phyloP scores from a whole-genome alignment of 2,797 vertebrate genomes.

The Spea hammondii region DNA sequence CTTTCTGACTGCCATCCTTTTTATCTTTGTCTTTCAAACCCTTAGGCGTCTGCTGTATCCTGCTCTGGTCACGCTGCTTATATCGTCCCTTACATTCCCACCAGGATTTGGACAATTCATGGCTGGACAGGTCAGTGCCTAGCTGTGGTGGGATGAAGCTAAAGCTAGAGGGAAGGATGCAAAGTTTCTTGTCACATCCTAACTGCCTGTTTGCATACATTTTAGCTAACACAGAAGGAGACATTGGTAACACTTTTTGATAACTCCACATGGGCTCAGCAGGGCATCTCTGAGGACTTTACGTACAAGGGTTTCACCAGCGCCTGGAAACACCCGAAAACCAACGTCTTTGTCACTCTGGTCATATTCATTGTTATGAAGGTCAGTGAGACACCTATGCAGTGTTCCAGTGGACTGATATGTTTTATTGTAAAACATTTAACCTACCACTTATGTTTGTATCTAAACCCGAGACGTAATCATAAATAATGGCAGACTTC shows the following conservation, averaged over 20 bases:
- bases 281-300: slow-evolving; percentile 82
- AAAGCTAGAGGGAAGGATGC: not conserved
- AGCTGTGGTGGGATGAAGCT: not conserved
- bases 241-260: slow-evolving; percentile 89
- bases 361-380: slow-evolving; percentile 95
- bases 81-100: slow-evolving; percentile 91
- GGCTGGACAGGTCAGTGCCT: slow-evolving; percentile 84
- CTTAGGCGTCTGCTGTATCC: slow-evolving; percentile 91
- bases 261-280: slow-evolving; percentile 91
- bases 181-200: not conserved
- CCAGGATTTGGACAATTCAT: slow-evolving; percentile 97
- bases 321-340: slow-evolving; percentile 86
- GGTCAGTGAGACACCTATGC: slow-evolving; percentile 62
- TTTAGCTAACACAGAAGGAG: slow-evolving; percentile 91
- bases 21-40: slow-evolving; percentile 31
- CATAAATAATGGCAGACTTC: no score
- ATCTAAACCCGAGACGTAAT: not conserved
- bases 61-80: slow-evolving; percentile 87
- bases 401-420: not conserved
- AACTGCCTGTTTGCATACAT: not conserved
- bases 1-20: no score
- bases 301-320: slow-evolving; percentile 78
- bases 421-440: no score
- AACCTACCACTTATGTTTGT: no score
- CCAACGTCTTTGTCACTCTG: slow-evolving; percentile 90